Evolutionary conservation across 2,113 vertebrate genomes (phyloP), one percentile per base, ranked within the genome.

Genomic region (Triplophysa rosa): DNA sequence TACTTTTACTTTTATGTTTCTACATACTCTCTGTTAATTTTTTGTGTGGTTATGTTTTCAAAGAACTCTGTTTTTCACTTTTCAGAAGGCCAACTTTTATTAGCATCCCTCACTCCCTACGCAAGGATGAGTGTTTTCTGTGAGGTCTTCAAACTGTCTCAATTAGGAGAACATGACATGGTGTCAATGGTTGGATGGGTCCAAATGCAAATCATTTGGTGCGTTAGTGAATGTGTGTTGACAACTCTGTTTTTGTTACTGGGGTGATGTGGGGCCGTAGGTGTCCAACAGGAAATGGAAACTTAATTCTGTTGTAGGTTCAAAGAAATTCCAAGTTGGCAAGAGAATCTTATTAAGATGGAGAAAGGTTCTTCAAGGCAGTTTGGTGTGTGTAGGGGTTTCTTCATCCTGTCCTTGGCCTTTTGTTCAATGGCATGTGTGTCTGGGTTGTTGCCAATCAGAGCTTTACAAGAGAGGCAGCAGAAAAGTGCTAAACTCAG

Each of bases 371-470:
- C 21, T 73, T 24, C 21, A 29, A 52, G 76, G 29, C 21, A 66
- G 62, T 65, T 23, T 71, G 40, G 72, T 69, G 67, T 49, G 62
- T 62, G 82, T 70, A 33, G n/a, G 70, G 21, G 80, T 61, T 73
- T 73, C 17, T 59, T 71, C n/a, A 17, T 70, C 65, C 58, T 76
- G 80, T 81, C 80, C 80, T 82, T 84, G 83, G 77, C 83, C 80
- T 69, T 79, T 79, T 81, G 76, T 84, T 84, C 69, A 12, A 23
- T 58, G 73, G 82, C 67, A 84, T 84, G 74, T 19, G 33, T 80
- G 67, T 68, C 62, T 83, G 84, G 70, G 45, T 56, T 45, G 19
- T 7, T 52, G 52, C 40, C 68, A 61, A 37, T 72, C 63, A 3
- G 29, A 21, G 49, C 26, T 67, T 63, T 77, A 45, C 8, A 49